phyloP scores from a whole-genome alignment of 1,140 invertebrate genomes.

The Diorhabda carinulata region DNA sequence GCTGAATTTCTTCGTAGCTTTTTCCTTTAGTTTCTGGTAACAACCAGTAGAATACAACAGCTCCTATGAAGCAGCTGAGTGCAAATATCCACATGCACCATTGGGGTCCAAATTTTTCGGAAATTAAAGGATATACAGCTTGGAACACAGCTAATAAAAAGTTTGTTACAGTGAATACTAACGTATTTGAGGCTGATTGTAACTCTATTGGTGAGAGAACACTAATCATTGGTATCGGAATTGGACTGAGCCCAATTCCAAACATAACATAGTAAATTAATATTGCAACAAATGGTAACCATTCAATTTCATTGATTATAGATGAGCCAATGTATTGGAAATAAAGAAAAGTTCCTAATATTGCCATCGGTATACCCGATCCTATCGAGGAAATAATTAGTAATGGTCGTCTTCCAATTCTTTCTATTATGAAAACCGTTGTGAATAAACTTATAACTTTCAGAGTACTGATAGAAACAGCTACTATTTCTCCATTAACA shows the following conservation, averaged over 20 bases:
- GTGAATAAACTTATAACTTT: conserved; percentile 66
- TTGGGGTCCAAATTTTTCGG: background rate
- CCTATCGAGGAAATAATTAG: conserved; percentile 67
- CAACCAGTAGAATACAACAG: background rate
- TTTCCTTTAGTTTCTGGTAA: conserved; percentile 1
- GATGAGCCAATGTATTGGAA: conserved; percentile 47
- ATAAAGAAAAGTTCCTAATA: conserved; percentile 63
- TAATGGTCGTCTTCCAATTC: conserved; percentile 66
- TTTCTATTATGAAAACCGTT: conserved; percentile 61
- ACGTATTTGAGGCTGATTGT: conserved; percentile 62
- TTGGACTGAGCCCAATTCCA: background rate
- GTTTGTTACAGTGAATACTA: conserved; percentile 49
- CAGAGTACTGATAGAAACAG: conserved; percentile 75
- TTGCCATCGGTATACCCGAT: conserved; percentile 50
- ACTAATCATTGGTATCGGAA: background rate
- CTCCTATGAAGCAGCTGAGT: background rate
- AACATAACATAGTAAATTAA: background rate
- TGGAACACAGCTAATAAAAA: background rate
- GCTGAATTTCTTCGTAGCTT: background rate
- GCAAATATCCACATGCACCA: background rate
- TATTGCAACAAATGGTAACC: background rate
- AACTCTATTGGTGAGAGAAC: background rate
- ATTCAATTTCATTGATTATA: background rate
- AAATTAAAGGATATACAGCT: background rate
- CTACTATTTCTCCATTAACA: conserved; percentile 62